Evolutionary conservation across 2,797 vertebrate species (phyloP), one percentile per base, ranked within the genome.

Genomic region (Tenualosa ilisha): DNA sequence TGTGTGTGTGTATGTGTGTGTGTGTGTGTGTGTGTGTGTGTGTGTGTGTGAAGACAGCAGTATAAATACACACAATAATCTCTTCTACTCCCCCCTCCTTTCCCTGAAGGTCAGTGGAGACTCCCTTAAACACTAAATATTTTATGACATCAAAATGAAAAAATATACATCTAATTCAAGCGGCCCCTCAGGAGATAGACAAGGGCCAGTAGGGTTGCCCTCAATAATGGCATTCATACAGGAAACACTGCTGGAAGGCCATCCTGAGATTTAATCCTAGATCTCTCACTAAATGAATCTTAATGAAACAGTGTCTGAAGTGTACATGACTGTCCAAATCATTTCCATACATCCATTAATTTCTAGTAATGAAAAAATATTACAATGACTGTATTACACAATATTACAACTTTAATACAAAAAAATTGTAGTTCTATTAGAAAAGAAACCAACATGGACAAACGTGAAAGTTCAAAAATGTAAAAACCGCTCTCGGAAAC

Each of bases 81-180:
- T 1, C 72, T 79, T 40, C 20, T 46, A 17, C 72, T 31, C 11
- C 31, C 4, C 4, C 82, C 92, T 92, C 91, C 91, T 88, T 89
- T 83, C 88, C 91, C 90, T 95, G 92, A 96, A 96, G 94, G 93
- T 94, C 92, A 94, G 81, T 84, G 8, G 17, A 61, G 89, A 92
- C 84, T 92, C 84, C 90, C 91, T 87, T 79, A 89, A 90, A 91
- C 87, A 86, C 89, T 96, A 94, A 97, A 95, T 96, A 95, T 95
- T 96, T 96, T 92, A 95, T 94, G 84, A 86, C 83, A 89, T 95
- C 85, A 92, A 95, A 93, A 94, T 94, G 88, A 92, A 93, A 95
- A 94, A 93, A 91, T 93, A 91, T 85, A 82, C 87, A 90, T 90
- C 83, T 90, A 90, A 93, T 95, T 95, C 91, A 93, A 91, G 94